Percentiles rank a stretch among this genome's conserved stretches.
Conservation (phyloP, 2,113 vertebrate genomes). For the Himantopus leucocephalus region DNA sequence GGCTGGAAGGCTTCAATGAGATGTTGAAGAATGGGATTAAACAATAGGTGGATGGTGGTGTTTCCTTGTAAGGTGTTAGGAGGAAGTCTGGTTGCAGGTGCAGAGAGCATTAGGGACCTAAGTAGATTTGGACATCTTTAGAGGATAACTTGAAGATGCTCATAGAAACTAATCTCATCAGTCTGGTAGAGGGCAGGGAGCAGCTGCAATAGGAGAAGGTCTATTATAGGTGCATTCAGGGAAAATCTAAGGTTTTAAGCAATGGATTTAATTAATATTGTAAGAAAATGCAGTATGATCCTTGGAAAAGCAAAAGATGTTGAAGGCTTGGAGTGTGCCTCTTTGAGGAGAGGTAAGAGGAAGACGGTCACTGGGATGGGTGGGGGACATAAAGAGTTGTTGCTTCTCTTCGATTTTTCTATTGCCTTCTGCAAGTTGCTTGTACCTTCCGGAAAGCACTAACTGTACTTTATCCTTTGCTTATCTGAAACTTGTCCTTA, state of each 20-base stretch:
- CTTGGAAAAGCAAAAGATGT: not conserved
- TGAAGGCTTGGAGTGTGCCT: not conserved
- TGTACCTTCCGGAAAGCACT: not conserved
- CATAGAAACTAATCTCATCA: not conserved
- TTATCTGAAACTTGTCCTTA: not conserved
- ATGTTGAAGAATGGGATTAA: not conserved
- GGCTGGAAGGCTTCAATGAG: not conserved
- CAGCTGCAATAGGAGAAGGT: not conserved
- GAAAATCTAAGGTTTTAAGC: not conserved
- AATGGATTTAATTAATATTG: not conserved
- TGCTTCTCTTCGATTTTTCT: not conserved
- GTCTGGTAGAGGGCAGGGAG: not conserved
- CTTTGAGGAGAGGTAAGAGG: not conserved
- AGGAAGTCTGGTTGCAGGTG: not conserved
- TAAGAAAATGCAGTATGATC: not conserved
- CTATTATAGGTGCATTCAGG: not conserved
- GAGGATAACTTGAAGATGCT: not conserved
- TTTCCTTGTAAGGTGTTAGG: not conserved
- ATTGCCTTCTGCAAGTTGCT: not conserved
- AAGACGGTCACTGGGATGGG: not conserved
- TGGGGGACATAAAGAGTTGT: not conserved
- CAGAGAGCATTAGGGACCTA: not conserved
- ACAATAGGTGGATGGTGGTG: not conserved
- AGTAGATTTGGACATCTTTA: not conserved
- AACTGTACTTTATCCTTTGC: constrained; percentile 9